A percentile compares a stretch with the other conserved stretches of the same genome.
These are phyloP conservation scores for Scomber colias DNA, from an alignment of 2,113 vertebrate species.

Conservation along the genomic window DNA sequence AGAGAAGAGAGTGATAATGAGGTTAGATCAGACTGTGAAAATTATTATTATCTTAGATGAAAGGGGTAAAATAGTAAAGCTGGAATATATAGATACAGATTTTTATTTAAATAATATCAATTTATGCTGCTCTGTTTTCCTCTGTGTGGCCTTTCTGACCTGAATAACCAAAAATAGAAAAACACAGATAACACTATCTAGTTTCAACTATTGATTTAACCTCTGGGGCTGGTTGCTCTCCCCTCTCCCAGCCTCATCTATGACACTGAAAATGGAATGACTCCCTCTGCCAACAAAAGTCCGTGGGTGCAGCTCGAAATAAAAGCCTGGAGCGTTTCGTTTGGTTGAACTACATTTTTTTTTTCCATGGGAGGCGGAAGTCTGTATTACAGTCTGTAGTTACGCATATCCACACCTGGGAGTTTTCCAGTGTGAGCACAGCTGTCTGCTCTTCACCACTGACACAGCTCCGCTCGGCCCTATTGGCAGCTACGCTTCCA, in stretches of 20 bases:
- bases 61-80: background rate
- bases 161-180: constrained; percentile 53
- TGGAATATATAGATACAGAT: background rate
- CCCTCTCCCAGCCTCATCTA: constrained; percentile 28
- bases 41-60: background rate
- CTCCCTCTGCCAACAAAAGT: constrained; percentile 10
- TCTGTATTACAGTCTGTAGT: background rate
- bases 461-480: background rate
- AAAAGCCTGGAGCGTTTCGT: background rate
- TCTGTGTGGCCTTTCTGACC: constrained; percentile 17
- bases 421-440: background rate
- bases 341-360: background rate
- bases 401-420: background rate
- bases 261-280: constrained; percentile 7
- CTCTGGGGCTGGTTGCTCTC: constrained; percentile 34
- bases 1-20: background rate
- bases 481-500: background rate
- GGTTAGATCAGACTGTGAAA: background rate
- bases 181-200: constrained; percentile 58
- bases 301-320: background rate
- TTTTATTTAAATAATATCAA: background rate
- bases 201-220: constrained; percentile 64
- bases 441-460: background rate
- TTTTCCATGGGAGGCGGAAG: background rate
- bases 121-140: constrained; percentile 7